phyloP scores from a whole-genome alignment of 2,888 invertebrate species.

The Cryptus viduatorius region DNA sequence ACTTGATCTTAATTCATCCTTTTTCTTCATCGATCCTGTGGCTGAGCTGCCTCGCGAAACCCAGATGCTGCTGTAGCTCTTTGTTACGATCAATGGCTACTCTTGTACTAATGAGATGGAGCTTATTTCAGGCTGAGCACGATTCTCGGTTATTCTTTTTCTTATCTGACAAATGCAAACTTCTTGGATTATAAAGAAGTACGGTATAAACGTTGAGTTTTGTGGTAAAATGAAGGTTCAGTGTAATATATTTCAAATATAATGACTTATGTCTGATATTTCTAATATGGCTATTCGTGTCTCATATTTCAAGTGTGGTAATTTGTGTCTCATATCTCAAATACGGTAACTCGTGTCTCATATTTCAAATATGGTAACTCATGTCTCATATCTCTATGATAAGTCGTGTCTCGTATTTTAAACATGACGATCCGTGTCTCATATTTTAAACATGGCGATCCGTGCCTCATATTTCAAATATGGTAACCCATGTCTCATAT shows the following conservation, averaged over 20 bases:
- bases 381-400: too few relatives aligned
- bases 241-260: too few relatives aligned
- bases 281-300: too few relatives aligned
- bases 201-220: not conserved
- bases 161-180: slow-evolving; percentile 19
- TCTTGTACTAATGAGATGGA: slow-evolving; percentile 42
- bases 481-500: too few relatives aligned
- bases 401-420: too few relatives aligned
- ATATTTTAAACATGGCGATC: too few relatives aligned
- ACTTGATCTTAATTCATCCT: slow-evolving; percentile 29
- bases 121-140: slow-evolving; percentile 4
- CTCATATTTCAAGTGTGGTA: not conserved
- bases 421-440: too few relatives aligned
- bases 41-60: not conserved
- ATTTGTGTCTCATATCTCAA: not conserved
- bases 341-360: too few relatives aligned
- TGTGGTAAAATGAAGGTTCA: not conserved
- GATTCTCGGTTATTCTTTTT: slow-evolving; percentile 5
- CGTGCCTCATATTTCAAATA: too few relatives aligned
- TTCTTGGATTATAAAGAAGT: not conserved
- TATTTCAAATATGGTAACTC: too few relatives aligned
- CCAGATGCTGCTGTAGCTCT: slow-evolving; percentile 7
- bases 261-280: not conserved
- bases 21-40: slow-evolving; percentile 10
- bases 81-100: slow-evolving; percentile 40